Base-by-base conservation (phyloP, 1,140 invertebrate genomes). In the Meloidogyne floridensis region DNA sequence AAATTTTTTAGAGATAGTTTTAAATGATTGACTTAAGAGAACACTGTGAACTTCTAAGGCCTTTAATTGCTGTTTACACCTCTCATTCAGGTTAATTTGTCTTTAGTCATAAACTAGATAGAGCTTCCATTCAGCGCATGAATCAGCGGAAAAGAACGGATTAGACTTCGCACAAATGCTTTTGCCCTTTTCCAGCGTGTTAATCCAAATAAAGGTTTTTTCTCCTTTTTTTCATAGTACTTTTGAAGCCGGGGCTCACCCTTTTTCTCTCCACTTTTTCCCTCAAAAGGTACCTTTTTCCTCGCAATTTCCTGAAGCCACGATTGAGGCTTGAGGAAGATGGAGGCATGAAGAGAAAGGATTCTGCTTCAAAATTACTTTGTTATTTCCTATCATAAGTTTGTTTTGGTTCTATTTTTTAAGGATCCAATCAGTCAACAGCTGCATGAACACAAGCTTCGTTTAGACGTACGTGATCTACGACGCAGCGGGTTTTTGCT, bases 111-210 rank as follows among this genome's bases (percentile, higher is more conserved):
- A 32, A 32, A 32, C 32, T 32, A 32, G 2, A 32, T 32, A 2
- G 32, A 32, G 1, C 32, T 32, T 32, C 32, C 32, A 32, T 32
- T 59, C 70, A 47, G 86, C 77, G 1, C 82, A 87, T 20, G 47
- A 53, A 10, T 53, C 75, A 3, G 86, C 79, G 15, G 72, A 72
- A 5, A 87, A 80, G 65, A 87, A 87, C 43, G 80, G 75, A 7
- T 42, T 87, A 6, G 51, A 81, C 18, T 87, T 87, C 69, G 84
- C 84, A 18, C 87, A 87, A 42, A 72, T 87, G 74, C 75, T 87
- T 51, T 32, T 72, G 18, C 86, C 86, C 0, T 87, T 88, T 73
- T 77, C 43, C 80, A 74, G 20, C 51, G 70, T 80, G 1, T 43
- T 72, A 53, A 84, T 80, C 8, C 74, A 51, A 8, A 74, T 86